A percentile compares a stretch with the other conserved stretches of the same genome.
Conservation (phyloP, 2,113 vertebrate genomes). For the Rhineura floridana region DNA sequence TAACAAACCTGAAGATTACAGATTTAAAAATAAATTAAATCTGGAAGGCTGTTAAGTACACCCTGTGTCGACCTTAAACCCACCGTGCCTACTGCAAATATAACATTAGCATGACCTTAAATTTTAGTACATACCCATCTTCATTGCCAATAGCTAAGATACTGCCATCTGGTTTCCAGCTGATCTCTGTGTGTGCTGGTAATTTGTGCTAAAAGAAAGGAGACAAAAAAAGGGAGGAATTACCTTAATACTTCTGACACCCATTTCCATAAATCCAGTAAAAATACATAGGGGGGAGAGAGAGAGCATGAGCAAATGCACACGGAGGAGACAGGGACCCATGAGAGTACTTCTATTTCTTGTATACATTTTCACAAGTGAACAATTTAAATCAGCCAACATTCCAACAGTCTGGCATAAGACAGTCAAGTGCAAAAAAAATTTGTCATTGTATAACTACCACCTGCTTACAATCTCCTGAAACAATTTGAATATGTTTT, state of each 20-base stretch:
- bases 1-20: neutral
- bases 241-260: neutral
- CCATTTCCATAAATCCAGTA: neutral
- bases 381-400: neutral
- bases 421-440: neutral
- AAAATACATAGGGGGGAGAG: neutral
- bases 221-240: neutral
- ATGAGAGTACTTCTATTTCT: neutral
- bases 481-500: neutral
- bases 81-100: neutral
- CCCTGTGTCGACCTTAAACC: neutral
- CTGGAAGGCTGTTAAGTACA: slow-evolving; percentile 7
- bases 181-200: slow-evolving; percentile 90
- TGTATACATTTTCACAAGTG: neutral
- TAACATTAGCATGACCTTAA: neutral
- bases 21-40: neutral
- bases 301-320: too few species aligned
- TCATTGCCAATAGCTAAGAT: slow-evolving; percentile 94
- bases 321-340: neutral
- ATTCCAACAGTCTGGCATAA: neutral
- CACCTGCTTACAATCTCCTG: neutral
- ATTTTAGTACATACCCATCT: slow-evolving; percentile 87
- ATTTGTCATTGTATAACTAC: neutral
- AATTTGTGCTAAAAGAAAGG: slow-evolving; percentile 87
- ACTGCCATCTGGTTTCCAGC: slow-evolving; percentile 93